These are phyloP conservation scores for Pherbina coryleti DNA, from an alignment of 2,888 invertebrate genomes.

Conservation along the genomic window DNA sequence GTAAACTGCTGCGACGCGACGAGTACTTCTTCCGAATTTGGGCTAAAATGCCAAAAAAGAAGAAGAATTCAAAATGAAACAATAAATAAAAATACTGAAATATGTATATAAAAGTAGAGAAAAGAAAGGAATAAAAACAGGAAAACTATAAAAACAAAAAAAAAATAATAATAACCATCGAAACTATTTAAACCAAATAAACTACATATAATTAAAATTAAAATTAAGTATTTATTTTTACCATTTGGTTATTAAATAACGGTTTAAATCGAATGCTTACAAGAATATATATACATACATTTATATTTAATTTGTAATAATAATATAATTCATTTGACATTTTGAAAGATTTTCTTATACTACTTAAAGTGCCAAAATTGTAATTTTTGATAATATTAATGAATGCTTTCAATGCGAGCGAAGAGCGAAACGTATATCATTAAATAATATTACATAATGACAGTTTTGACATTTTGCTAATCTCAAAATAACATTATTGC, in stretches of 20 bases:
- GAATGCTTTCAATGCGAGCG: conserved; percentile 36
- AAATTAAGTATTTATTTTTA: conserved; percentile 28
- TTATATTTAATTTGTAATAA: neutral
- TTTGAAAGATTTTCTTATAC: neutral
- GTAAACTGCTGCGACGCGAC: conserved; percentile 84
- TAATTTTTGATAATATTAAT: neutral
- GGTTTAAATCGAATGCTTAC: neutral
- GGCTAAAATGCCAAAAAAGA: conserved; percentile 61
- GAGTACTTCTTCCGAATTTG: conserved; percentile 96
- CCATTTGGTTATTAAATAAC: conserved; percentile 15
- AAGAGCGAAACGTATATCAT: conserved; percentile 20
- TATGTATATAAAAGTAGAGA: neutral
- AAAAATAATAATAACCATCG: conserved; percentile 23
- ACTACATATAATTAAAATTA: conserved; percentile 19
- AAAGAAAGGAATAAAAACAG: conserved; percentile 39
- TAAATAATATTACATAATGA: conserved; percentile 3
- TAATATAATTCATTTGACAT: neutral
- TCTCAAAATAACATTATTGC: conserved; percentile 1
- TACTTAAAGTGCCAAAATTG: neutral
- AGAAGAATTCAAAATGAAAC: conserved; percentile 44
- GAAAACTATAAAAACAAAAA: conserved; percentile 19
- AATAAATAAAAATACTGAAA: conserved; percentile 30
- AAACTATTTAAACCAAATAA: conserved; percentile 30
- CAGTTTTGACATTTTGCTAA: conserved; percentile 8
- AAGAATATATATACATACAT: neutral